These are phyloP conservation scores for Synanthedon andrenaeformis DNA, from an alignment of 2,888 invertebrate genomes.

Conservation along the genomic window DNA sequence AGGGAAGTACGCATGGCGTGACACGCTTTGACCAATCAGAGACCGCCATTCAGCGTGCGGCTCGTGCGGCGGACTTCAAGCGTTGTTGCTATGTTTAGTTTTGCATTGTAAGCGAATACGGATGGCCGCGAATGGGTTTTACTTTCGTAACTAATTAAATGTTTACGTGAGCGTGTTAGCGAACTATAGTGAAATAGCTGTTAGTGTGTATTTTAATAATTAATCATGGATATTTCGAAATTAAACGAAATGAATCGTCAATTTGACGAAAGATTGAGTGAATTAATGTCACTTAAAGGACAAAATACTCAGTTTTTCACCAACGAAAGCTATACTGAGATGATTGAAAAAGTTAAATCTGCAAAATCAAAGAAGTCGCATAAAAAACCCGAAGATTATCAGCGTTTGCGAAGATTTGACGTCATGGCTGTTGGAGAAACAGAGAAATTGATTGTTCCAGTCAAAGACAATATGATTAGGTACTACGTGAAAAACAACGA, in stretches of 20 bases:
- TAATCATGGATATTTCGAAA: too few species aligned
- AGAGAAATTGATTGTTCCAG: not conserved
- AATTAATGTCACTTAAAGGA: not conserved
- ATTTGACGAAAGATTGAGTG: not conserved
- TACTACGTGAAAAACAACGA: not conserved
- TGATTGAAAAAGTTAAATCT: not conserved
- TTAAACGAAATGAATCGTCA: not conserved
- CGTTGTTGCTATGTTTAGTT: too few species aligned
- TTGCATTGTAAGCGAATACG: too few species aligned
- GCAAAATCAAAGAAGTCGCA: not conserved
- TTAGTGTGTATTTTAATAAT: too few species aligned
- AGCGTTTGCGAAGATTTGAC: not conserved
- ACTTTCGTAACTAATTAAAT: too few species aligned
- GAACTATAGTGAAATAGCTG: too few species aligned
- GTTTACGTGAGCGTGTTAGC: too few species aligned
- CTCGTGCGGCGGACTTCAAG: constrained; percentile 1
- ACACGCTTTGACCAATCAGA: constrained; percentile 1
- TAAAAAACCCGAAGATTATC: not conserved
- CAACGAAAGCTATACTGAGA: not conserved
- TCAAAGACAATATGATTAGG: not conserved
- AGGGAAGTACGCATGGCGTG: not conserved
- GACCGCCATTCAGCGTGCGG: constrained; percentile 2
- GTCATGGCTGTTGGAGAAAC: not conserved
- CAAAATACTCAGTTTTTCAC: not conserved
- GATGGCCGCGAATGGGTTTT: too few species aligned